Evolutionary conservation across 1,140 invertebrate genomes (phyloP).

Genomic region (Acromyrmex heyeri): DNA sequence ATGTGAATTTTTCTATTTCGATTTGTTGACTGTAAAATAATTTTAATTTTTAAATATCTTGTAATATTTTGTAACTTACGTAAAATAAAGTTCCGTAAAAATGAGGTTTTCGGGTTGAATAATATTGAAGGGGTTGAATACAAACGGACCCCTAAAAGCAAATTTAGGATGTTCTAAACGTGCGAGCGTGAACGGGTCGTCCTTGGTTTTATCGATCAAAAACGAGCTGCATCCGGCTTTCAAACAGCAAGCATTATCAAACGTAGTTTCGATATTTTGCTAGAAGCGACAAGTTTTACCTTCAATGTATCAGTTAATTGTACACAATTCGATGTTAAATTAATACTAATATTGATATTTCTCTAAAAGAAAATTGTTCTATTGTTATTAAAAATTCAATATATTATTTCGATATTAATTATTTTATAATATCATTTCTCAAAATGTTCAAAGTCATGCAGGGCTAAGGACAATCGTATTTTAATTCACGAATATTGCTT

Average conservation of each 20-base stretch:
- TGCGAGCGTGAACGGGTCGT: conserved; percentile 39
- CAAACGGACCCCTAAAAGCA: not conserved
- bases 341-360: not conserved
- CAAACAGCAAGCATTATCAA: conserved; percentile 42
- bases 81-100: not conserved
- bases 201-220: conserved; percentile 62
- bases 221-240: conserved; percentile 55
- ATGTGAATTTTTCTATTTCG: conserved; percentile 7
- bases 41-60: not conserved
- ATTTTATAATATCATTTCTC: not conserved
- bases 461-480: not conserved
- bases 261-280: conserved; percentile 12
- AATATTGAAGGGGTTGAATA: not conserved
- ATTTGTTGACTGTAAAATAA: not conserved
- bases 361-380: not conserved
- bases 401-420: not conserved
- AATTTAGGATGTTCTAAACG: conserved; percentile 55
- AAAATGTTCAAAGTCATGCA: not conserved
- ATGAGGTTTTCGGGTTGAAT: not conserved
- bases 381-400: not conserved
- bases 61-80: not conserved
- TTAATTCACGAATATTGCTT: not conserved
- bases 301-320: not conserved
- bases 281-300: not conserved
- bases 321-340: not conserved